Evolutionary conservation across 2,113 vertebrate genomes (phyloP).

Genomic region (Trematocara marginatum): DNA sequence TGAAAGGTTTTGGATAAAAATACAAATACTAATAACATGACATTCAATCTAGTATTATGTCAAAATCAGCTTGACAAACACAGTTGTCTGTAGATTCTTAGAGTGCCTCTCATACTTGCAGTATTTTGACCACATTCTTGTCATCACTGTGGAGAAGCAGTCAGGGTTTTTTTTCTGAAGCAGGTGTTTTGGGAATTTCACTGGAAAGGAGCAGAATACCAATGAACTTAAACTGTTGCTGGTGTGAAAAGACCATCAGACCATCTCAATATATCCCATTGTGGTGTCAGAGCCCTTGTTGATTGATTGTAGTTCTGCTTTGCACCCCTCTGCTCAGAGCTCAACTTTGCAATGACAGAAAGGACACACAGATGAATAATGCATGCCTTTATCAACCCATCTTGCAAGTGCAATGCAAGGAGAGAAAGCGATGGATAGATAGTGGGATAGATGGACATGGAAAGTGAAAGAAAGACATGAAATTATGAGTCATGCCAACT

Average conservation of each 20-base stretch:
- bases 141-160: not conserved
- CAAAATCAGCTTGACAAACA: not conserved
- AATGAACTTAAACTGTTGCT: not conserved
- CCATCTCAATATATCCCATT: slow-evolving; percentile 27
- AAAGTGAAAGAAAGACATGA: not conserved
- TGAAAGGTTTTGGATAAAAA: not conserved
- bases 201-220: not conserved
- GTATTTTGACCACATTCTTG: not conserved
- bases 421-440: slow-evolving; percentile 1
- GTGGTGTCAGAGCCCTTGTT: slow-evolving; percentile 47
- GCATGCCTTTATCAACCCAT: slow-evolving; percentile 58
- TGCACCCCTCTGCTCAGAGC: slow-evolving; percentile 42
- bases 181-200: slow-evolving; percentile 2
- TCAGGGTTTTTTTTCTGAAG: not conserved
- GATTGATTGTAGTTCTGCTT: slow-evolving; percentile 62
- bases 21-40: not conserved
- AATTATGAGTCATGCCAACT: not conserved
- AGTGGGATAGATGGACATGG: slow-evolving; percentile 3
- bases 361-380: slow-evolving; percentile 65
- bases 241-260: not conserved
- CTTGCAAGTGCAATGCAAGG: slow-evolving; percentile 24
- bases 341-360: slow-evolving; percentile 57
- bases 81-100: not conserved
- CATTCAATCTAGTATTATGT: not conserved
- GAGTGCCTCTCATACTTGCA: not conserved